Evolutionary conservation across 2,797 vertebrate species (phyloP).

Genomic region (Yasuhikotakia modesta): DNA sequence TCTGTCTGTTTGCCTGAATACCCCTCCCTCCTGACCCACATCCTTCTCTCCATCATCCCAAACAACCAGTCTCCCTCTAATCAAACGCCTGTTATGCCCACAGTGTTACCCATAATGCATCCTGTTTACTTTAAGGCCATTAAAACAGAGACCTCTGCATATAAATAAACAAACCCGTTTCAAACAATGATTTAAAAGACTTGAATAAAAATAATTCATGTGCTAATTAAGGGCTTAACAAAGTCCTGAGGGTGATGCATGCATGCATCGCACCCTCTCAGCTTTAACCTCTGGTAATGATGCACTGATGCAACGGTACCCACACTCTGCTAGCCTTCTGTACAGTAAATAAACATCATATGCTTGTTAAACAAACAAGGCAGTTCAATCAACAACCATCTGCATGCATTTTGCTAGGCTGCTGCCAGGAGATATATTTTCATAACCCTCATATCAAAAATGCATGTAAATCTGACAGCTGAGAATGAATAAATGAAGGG

Average conservation of each 20-base stretch:
- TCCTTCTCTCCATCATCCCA: conserved; percentile 28
- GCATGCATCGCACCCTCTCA: conserved; percentile 8
- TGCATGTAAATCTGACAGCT: conserved; percentile 26
- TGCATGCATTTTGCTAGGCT: neutral
- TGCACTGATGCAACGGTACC: conserved; percentile 42
- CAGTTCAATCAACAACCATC: conserved; percentile 16
- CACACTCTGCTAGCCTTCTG: conserved; percentile 27
- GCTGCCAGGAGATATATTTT: neutral
- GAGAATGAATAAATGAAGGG: conserved; percentile 13
- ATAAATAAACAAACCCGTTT: conserved; percentile 21
- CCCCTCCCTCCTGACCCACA: conserved; percentile 34
- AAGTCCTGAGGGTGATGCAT: conserved; percentile 14
- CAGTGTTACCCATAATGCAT: conserved; percentile 21
- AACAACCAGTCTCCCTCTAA: conserved; percentile 10
- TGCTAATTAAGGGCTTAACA: conserved; percentile 4
- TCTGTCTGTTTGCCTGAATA: conserved; percentile 59
- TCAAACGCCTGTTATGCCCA: conserved; percentile 38
- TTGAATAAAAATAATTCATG: neutral
- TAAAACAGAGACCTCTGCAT: conserved; percentile 18
- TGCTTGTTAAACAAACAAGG: conserved; percentile 24
- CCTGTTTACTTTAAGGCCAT: conserved; percentile 17
- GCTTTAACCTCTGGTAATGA: conserved; percentile 4
- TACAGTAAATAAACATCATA: conserved; percentile 52
- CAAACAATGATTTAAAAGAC: conserved; percentile 25
- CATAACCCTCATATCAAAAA: conserved; percentile 57